Percentiles rank a stretch among this genome's conserved stretches.
Conservation (phyloP, 2,888 invertebrate genomes). For the Steinernema scapterisci region DNA sequence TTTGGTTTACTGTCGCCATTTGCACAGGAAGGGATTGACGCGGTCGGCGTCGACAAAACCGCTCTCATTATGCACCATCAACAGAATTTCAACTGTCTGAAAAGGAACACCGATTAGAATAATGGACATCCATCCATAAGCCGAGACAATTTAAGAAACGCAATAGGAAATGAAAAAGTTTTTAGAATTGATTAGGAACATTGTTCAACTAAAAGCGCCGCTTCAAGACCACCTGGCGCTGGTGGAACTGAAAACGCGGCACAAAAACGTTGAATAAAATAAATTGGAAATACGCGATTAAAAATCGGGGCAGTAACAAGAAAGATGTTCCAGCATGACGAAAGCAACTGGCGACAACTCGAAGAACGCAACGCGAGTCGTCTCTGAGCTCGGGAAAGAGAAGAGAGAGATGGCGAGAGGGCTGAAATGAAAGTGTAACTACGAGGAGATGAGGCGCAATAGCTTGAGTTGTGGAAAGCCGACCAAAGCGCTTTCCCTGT, state of each 20-base stretch:
- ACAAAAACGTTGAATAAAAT: too few relatives aligned
- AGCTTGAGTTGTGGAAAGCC: conserved; percentile 29
- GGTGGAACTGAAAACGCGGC: too few relatives aligned
- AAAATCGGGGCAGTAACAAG: conserved; percentile 1
- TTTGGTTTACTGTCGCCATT: conserved; percentile 10
- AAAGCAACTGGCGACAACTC: not conserved
- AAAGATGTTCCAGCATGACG: not conserved
- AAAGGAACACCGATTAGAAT: not conserved
- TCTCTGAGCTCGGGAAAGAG: conserved; percentile 20
- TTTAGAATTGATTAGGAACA: too few relatives aligned
- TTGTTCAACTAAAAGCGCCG: too few relatives aligned
- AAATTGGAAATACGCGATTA: not conserved
- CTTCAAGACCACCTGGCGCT: too few relatives aligned
- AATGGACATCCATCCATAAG: too few relatives aligned
- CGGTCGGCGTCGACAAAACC: conserved; percentile 20
- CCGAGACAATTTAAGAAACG: too few relatives aligned
- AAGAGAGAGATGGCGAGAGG: conserved; percentile 29
- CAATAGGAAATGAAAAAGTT: too few relatives aligned
- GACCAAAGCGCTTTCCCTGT: conserved; percentile 27
- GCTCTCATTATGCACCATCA: conserved; percentile 28
- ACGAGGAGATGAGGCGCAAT: conserved; percentile 30
- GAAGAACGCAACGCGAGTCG: conserved; percentile 30
- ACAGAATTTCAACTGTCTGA: conserved; percentile 2
- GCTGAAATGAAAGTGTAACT: conserved; percentile 30
- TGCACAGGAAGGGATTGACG: conserved; percentile 23